These are phyloP conservation scores for Chalcis sispes DNA, from an alignment of 2,888 invertebrate species.

Conservation along the genomic window DNA sequence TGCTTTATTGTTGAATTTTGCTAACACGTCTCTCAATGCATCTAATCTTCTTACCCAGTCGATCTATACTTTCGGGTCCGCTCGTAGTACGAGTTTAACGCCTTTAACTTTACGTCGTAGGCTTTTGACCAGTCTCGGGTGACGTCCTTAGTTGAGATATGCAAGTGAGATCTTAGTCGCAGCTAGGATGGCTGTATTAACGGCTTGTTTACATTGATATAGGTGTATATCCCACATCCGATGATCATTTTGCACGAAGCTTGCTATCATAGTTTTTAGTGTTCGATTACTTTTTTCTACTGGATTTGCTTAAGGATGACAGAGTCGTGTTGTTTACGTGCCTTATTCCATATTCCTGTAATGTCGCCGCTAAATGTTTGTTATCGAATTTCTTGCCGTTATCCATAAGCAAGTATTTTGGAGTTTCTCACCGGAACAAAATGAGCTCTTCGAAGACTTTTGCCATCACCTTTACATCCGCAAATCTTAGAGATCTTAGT, in stretches of 20 bases:
- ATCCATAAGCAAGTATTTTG: too few relatives aligned
- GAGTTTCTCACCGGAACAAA: too few relatives aligned
- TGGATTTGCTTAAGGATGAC: neutral
- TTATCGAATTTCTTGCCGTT: too few relatives aligned
- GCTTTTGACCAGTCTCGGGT: too few relatives aligned
- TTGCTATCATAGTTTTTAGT: conserved; percentile 4
- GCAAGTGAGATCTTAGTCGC: neutral
- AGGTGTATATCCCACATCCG: neutral
- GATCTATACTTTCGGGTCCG: too few relatives aligned
- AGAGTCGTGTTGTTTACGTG: neutral
- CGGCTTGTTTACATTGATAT: neutral
- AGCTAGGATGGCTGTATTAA: neutral
- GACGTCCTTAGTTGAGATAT: too few relatives aligned
- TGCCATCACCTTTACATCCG: neutral
- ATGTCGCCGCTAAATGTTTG: too few relatives aligned
- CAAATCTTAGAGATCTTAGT: neutral
- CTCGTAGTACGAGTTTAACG: too few relatives aligned
- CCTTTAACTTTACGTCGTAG: too few relatives aligned
- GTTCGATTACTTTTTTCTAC: conserved; percentile 1
- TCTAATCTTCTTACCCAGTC: too few relatives aligned
- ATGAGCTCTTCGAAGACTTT: neutral
- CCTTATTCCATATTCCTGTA: neutral
- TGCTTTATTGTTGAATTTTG: too few relatives aligned
- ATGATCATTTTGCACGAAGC: neutral
- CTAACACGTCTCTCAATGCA: too few relatives aligned